Evolutionary conservation across 2,888 invertebrate species (phyloP).

Genomic region (Pocota personata): DNA sequence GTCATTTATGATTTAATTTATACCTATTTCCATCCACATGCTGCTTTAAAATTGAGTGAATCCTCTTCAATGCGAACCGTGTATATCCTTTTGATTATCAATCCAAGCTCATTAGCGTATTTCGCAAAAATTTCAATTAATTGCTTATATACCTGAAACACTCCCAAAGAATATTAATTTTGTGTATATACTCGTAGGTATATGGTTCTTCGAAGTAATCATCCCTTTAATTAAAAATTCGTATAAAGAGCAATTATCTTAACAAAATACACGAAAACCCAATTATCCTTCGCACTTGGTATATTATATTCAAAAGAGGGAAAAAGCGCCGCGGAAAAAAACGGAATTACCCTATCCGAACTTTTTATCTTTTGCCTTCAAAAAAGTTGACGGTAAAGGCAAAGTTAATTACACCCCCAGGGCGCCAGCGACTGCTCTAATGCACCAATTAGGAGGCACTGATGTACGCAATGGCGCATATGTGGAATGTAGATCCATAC

Average conservation of each 20-base stretch:
- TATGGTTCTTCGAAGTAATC: background rate
- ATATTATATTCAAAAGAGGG: background rate
- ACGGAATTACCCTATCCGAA: background rate
- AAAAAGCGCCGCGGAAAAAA: background rate
- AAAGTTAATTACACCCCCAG: constrained; percentile 48
- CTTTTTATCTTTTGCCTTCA: background rate
- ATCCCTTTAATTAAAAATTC: constrained; percentile 22
- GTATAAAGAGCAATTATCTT: constrained; percentile 10
- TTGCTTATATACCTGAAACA: background rate
- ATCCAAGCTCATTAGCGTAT: background rate
- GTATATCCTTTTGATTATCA: background rate
- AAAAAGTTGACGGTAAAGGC: constrained; percentile 6
- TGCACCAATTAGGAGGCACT: constrained; percentile 40
- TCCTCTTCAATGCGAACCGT: background rate
- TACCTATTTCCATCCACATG: background rate
- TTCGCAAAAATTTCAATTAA: background rate
- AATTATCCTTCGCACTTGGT: background rate
- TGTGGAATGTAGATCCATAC: background rate
- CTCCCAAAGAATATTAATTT: background rate
- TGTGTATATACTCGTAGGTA: background rate
- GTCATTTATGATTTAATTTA: background rate
- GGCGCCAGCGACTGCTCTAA: constrained; percentile 5
- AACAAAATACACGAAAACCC: constrained; percentile 25
- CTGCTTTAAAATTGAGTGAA: background rate
- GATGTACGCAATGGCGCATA: constrained; percentile 4